Evolutionary conservation across 2,888 invertebrate species (phyloP).

Genomic region (Oasisia sp.): DNA sequence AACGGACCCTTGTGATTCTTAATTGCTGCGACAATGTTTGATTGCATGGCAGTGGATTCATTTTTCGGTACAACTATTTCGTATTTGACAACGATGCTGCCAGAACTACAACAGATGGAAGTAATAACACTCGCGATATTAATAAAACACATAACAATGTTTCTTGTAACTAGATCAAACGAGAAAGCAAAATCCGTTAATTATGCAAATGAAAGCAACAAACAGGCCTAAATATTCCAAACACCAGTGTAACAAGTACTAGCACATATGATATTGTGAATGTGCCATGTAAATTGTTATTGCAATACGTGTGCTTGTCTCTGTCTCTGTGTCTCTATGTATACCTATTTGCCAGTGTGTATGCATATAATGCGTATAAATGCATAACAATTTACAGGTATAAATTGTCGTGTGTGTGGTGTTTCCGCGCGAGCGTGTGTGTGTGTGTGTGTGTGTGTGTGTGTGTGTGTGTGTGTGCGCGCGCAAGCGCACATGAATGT

Average conservation of each 20-base stretch:
- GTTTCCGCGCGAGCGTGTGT: no score
- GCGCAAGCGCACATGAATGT: not conserved
- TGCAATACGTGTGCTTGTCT: no score
- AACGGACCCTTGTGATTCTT: not conserved
- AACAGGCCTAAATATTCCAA: not conserved
- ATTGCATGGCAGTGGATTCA: not conserved
- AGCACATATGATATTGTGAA: no score
- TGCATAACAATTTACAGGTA: no score
- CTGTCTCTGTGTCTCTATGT: no score
- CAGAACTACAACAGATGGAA: not conserved
- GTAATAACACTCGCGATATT: not conserved
- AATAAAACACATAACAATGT: not conserved
- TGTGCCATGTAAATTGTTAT: no score
- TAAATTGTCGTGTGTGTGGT: no score
- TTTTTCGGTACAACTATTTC: not conserved
- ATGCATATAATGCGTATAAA: no score
- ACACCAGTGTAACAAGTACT: not conserved
- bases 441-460: no score
- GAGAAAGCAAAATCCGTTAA: not conserved
- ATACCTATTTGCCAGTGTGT: no score
- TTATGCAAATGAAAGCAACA: not conserved
- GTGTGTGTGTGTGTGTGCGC: not conserved
- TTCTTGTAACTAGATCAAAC: no score
- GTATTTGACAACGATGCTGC: not conserved
- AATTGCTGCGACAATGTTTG: not conserved